Evolutionary conservation across 2,888 invertebrate species (phyloP).

Genomic region (Hybos culiciformis): DNA sequence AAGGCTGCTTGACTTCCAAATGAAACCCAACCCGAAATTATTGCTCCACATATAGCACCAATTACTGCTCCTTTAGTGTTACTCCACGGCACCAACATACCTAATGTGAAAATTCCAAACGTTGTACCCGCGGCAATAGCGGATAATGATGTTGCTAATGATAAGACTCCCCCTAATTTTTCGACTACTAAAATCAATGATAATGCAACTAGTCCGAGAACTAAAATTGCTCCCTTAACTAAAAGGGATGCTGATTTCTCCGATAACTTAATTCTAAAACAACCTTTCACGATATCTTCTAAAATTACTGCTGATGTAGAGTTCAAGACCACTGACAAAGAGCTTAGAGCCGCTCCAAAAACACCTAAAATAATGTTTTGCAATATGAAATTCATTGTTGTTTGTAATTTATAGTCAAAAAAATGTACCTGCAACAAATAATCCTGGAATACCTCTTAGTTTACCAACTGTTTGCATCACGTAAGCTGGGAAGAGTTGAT

Average conservation of each 20-base stretch:
- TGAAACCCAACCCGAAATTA: conserved; percentile 47
- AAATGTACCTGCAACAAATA: conserved; percentile 75
- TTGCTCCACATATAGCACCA: conserved; percentile 47
- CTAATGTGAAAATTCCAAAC: conserved; percentile 69
- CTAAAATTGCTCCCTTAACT: conserved; percentile 48
- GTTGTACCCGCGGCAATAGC: conserved; percentile 73
- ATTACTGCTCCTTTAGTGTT: conserved; percentile 50
- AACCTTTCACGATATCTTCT: conserved; percentile 68
- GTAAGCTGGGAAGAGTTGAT: conserved; percentile 69
- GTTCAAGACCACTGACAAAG: conserved; percentile 77
- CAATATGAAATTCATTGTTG: no score
- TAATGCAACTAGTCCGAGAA: conserved; percentile 49
- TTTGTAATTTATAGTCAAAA: no score
- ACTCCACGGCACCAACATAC: conserved; percentile 70
- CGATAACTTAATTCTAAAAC: conserved; percentile 46
- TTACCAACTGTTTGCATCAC: conserved; percentile 64
- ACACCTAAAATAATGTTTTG: no score
- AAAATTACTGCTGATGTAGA: conserved; percentile 72
- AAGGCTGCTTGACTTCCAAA: conserved; percentile 54
- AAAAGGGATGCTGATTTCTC: conserved; percentile 47
- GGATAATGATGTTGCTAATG: conserved; percentile 59
- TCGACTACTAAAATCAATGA: conserved; percentile 55
- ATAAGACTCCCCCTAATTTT: conserved; percentile 65
- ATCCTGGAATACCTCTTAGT: conserved; percentile 65
- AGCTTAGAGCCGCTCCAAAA: conserved; percentile 81